Base-by-base conservation (phyloP, 2,888 invertebrate species). In the Germaria angustata region DNA sequence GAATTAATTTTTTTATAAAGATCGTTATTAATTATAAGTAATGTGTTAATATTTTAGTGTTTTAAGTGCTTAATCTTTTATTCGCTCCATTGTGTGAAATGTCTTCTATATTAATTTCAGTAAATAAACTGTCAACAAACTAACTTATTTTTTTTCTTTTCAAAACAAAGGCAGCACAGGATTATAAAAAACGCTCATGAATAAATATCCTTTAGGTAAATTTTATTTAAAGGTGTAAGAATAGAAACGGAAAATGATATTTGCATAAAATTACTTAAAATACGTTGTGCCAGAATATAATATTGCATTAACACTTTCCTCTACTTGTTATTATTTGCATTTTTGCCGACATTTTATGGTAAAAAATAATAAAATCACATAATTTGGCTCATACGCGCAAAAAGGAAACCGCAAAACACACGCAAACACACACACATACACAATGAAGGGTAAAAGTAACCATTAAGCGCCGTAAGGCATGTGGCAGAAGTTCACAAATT, bases 271-370 rank as follows among this genome's bases (percentile, higher is more conserved):
- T 9, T 59, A 20, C 24, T 63, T 63, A 32, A 32, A 51, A 20
- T 49, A 51, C 22, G 13, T 66, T 51, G 51, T 51, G 66, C 39
- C 36, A 51, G 32, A 51, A 65, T 51, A 66, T 66, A 66, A 66
- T 66, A 66, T 66, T 66, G 51, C 51, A 36, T 36, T 51, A 66
- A 51, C 66, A 22, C 66, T 59, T 59, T 39, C 9, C 24, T 28
- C 15, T 53, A 15, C 11, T 22, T 46, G 11, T 22, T 34, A 46
- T 75, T 75, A 11, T 55, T 55, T 55, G 13, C 34, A 32, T 17
- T 34, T 8, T 46, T 46, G n/a, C 46, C 46, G 22, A 46, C 46
- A 20, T 46, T 46, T 46, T 13, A 20, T n/a, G n/a, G 11, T 22
- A 46, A 46, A 46, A 46, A 13, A 46, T 11, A 22, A 46, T 6